phyloP scores from a whole-genome alignment of 2,888 invertebrate genomes.

The Orthonychiurus folsomi region DNA sequence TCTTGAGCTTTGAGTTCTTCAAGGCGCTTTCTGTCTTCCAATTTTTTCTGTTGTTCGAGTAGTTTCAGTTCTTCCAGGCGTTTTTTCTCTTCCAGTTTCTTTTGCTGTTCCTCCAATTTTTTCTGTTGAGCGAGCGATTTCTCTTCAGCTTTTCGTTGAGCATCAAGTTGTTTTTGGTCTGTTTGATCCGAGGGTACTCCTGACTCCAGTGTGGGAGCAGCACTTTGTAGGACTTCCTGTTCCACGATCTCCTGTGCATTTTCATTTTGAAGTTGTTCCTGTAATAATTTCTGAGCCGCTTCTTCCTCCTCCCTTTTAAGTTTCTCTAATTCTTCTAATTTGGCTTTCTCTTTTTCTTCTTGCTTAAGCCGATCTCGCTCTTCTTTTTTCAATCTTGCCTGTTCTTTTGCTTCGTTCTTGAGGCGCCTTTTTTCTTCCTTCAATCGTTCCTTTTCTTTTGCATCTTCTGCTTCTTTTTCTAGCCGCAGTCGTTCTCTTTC shows the following conservation, averaged over 20 bases:
- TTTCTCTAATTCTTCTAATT: neutral
- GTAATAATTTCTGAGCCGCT: neutral
- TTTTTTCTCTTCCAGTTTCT: neutral
- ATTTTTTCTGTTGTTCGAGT: neutral
- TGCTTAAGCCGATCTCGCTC: neutral
- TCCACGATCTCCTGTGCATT: neutral
- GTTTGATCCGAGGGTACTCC: neutral
- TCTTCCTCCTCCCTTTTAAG: neutral
- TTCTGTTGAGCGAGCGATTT: neutral
- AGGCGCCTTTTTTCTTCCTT: neutral
- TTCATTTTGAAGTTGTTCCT: neutral
- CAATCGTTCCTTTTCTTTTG: neutral
- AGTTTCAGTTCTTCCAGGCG: neutral
- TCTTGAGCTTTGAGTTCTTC: neutral
- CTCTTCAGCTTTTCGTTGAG: neutral
- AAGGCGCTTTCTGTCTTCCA: neutral
- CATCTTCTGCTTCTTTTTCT: neutral
- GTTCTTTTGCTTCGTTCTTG: neutral
- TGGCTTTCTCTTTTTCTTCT: neutral
- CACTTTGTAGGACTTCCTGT: neutral
- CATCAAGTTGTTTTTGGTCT: no score
- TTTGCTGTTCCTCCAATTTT: no score
- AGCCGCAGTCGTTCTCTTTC: neutral
- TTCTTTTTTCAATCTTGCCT: neutral
- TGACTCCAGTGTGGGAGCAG: neutral